Evolutionary conservation across 2,797 vertebrate species (phyloP).

Genomic region (Hyperoplus immaculatus): DNA sequence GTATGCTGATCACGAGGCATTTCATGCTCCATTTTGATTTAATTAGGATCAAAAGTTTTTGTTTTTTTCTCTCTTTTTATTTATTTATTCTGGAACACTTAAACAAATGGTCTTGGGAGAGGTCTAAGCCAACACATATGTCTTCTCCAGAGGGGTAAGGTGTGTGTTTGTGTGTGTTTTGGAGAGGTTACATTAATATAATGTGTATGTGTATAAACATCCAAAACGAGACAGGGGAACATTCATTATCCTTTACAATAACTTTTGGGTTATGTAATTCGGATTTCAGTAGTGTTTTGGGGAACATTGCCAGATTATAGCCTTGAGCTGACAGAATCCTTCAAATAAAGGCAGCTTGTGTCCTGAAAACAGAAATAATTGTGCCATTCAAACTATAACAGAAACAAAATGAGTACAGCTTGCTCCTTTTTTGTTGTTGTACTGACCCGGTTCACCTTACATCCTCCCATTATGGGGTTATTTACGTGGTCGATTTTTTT

Average conservation of each 20-base stretch:
- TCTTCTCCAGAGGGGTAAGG: conserved; percentile 55
- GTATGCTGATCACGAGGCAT: conserved; percentile 69
- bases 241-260: conserved; percentile 14
- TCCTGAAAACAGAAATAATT: conserved; percentile 50
- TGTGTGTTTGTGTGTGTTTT: conserved; percentile 42
- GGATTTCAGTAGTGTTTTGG: conserved; percentile 29
- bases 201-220: conserved; percentile 21
- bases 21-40: conserved; percentile 83
- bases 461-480: conserved; percentile 54
- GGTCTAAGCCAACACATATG: conserved; percentile 64
- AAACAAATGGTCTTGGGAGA: conserved; percentile 69
- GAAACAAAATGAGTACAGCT: conserved; percentile 13
- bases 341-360: conserved; percentile 41
- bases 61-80: conserved; percentile 14
- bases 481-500: conserved; percentile 62
- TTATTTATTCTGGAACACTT: conserved; percentile 41
- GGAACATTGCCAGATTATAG: conserved; percentile 30
- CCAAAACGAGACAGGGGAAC: conserved; percentile 6
- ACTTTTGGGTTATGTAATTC: conserved; percentile 24
- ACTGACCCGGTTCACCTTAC: conserved; percentile 57
- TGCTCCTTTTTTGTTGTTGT: conserved; percentile 45
- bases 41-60: conserved; percentile 79
- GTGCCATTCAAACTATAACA: conserved; percentile 37
- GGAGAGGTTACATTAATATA: conserved; percentile 29
- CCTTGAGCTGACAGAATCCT: conserved; percentile 43